A percentile compares a stretch with the other conserved stretches of the same genome.
Evolutionary conservation across 2,797 vertebrate species (phyloP).

Genomic region (Oceanodroma leucorhoa): DNA sequence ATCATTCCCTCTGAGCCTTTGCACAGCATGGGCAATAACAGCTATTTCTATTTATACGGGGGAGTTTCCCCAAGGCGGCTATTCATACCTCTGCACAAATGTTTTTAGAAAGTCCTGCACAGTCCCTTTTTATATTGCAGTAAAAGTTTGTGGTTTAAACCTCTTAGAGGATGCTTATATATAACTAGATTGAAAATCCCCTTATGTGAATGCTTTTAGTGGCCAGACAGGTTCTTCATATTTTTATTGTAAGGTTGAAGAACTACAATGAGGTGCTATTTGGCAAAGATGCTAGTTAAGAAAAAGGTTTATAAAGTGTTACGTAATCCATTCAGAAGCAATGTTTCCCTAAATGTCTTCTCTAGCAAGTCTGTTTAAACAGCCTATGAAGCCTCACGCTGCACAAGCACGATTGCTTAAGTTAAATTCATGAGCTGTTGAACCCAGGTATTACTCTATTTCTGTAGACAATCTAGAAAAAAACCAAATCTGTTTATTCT

Average conservation of each 20-base stretch:
- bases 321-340: background rate
- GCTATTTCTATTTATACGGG: conserved; percentile 48
- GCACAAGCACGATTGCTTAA: background rate
- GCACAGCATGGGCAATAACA: background rate
- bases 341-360: background rate
- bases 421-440: background rate
- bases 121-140: conserved; percentile 5
- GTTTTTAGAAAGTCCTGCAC: conserved; percentile 47
- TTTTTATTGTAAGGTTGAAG: conserved; percentile 19
- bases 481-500: background rate
- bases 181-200: conserved; percentile 44
- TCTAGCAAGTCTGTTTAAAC: conserved; percentile 1
- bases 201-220: background rate
- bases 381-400: background rate
- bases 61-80: conserved; percentile 60
- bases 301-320: conserved; percentile 1
- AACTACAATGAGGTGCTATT: conserved; percentile 12
- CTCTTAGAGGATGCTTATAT: conserved; percentile 49
- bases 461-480: background rate
- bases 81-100: conserved; percentile 35
- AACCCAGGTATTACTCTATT: background rate
- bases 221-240: background rate
- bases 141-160: conserved; percentile 61
- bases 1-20: conserved; percentile 3
- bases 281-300: conserved; percentile 16